Evolutionary conservation across 2,113 vertebrate genomes (phyloP).

Genomic region (Orientallactaga bullata): DNA sequence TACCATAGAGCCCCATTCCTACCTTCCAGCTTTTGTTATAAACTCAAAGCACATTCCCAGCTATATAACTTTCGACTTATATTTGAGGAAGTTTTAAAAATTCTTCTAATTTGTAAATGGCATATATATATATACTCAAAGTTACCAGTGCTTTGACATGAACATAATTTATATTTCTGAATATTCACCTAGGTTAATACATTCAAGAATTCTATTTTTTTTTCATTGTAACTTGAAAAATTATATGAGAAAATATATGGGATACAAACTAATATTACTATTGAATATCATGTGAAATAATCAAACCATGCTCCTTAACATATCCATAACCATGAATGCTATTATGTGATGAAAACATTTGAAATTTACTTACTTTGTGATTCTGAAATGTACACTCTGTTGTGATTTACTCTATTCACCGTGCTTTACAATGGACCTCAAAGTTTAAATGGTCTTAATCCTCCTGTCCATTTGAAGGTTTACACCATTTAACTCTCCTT

Average conservation of each 20-base stretch:
- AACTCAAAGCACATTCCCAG: neutral
- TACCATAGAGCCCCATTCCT: neutral
- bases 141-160: neutral
- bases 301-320: neutral
- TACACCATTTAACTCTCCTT: too few species aligned
- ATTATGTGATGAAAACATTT: neutral
- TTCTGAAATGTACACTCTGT: accelerated
- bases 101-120: neutral
- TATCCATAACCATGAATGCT: neutral
- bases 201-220: neutral
- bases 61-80: neutral
- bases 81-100: neutral
- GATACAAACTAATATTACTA: neutral
- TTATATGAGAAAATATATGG: neutral
- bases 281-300: neutral
- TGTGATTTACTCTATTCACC: neutral
- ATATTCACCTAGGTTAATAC: neutral
- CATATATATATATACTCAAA: neutral
- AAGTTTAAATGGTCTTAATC: neutral
- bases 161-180: neutral
- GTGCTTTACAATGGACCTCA: neutral
- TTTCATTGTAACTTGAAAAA: neutral
- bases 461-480: neutral
- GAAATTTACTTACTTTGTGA: neutral
- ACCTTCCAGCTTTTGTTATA: neutral